phyloP scores from a whole-genome alignment of 2,113 vertebrate species.

The Centropristis striata region DNA sequence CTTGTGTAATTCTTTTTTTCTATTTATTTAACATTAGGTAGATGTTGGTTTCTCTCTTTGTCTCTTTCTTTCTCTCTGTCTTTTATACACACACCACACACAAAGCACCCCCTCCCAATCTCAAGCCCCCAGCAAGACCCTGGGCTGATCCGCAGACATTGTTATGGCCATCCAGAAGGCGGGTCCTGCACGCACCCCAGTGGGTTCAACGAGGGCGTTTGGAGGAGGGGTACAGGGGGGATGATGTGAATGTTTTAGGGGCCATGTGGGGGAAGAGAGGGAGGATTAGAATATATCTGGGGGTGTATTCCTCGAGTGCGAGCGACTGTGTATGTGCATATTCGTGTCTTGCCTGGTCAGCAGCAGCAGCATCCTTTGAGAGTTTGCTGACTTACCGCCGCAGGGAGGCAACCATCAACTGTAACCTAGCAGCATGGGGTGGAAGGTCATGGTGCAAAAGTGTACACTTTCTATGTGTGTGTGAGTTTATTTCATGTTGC shows the following conservation, averaged over 20 bases:
- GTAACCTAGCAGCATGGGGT: neutral
- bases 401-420: constrained; percentile 3
- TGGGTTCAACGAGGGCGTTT: constrained; percentile 68
- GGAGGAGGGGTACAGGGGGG: constrained; percentile 42
- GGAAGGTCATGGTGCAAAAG: constrained; percentile 13
- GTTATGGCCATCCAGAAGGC: constrained; percentile 51
- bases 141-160: constrained; percentile 62
- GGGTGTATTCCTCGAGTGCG: constrained; percentile 35
- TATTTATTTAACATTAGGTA: neutral
- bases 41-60: constrained; percentile 12
- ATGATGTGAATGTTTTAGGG: constrained; percentile 40
- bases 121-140: constrained; percentile 38
- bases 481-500: neutral
- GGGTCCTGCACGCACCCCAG: constrained; percentile 37
- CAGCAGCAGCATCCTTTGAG: constrained; percentile 36
- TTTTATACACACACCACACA: constrained; percentile 24
- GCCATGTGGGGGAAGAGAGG: constrained; percentile 26
- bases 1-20: neutral
- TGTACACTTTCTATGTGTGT: constrained; percentile 3
- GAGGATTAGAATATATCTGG: constrained; percentile 21
- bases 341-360: constrained; percentile 32
- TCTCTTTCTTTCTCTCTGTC: constrained; percentile 7
- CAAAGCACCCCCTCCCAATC: neutral
- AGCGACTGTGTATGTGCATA: neutral
- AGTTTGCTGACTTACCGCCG: constrained; percentile 8